Evolutionary conservation across 35 echinoderm and acorn worm genomes (phyloP).

Genomic region (Hemicentrotus pulcherrimus): DNA sequence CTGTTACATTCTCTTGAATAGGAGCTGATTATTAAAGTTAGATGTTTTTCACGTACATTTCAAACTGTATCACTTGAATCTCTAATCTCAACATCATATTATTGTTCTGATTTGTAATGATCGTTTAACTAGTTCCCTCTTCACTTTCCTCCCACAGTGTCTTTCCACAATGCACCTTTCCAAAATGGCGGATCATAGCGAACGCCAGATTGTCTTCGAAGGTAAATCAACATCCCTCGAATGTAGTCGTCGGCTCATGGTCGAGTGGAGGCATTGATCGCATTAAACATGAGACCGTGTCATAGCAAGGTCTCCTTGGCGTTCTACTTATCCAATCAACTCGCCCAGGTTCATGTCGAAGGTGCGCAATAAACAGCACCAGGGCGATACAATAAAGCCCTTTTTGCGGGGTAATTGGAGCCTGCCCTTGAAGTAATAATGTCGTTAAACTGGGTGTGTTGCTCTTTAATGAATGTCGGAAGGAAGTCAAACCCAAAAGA

Average conservation of each 20-base stretch:
- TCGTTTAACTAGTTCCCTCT: background rate
- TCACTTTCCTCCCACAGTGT: background rate
- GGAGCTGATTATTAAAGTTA: too few species aligned
- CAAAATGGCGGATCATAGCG: background rate
- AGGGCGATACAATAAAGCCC: slow-evolving; percentile 24
- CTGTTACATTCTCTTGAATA: too few species aligned
- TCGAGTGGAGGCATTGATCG: background rate
- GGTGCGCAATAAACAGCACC: background rate
- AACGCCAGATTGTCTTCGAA: background rate
- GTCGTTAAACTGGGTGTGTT: slow-evolving; percentile 28
- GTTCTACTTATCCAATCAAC: slow-evolving; percentile 40
- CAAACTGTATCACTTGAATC: too few species aligned
- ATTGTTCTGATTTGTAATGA: too few species aligned
- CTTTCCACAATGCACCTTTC: background rate
- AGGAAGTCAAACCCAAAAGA: background rate
- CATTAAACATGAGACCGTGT: background rate
- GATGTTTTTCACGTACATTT: too few species aligned
- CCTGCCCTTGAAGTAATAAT: slow-evolving; percentile 41
- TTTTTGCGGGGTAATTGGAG: slow-evolving; percentile 5
- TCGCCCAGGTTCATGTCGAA: background rate
- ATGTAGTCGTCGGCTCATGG: background rate
- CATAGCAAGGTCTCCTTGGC: background rate
- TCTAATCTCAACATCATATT: too few species aligned
- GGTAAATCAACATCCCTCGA: background rate
- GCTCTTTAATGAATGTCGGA: slow-evolving; percentile 30